phyloP scores from a whole-genome alignment of 2,113 vertebrate species.

The Silurus asotus region DNA sequence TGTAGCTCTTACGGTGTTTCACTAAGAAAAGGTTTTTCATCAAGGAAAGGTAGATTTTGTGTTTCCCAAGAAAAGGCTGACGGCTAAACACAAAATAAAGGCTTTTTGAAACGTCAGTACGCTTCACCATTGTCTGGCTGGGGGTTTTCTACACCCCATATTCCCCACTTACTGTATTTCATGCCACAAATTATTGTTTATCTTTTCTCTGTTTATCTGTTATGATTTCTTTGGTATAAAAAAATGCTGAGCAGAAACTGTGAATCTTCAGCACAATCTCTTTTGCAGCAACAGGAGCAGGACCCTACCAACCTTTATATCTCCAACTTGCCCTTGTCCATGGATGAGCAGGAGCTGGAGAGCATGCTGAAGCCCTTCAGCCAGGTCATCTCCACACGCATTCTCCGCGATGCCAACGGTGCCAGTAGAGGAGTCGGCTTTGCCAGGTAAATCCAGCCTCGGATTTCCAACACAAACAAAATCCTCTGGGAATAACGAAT shows the following conservation, averaged over 20 bases:
- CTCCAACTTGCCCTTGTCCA: constrained; percentile 87
- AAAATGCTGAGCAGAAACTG: background rate
- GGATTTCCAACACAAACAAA: background rate
- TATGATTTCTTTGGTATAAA: too few species aligned
- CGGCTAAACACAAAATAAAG: too few species aligned
- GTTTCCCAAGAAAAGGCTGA: too few species aligned
- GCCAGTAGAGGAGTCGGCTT: constrained; percentile 91
- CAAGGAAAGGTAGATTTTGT: too few species aligned
- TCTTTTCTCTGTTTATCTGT: too few species aligned
- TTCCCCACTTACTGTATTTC: too few species aligned
- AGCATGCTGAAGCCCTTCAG: constrained; percentile 91
- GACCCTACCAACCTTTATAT: constrained; percentile 95
- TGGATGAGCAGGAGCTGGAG: constrained; percentile 93
- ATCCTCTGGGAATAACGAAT: background rate
- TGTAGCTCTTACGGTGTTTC: too few species aligned
- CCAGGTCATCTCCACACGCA: constrained; percentile 90
- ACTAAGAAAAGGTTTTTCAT: too few species aligned
- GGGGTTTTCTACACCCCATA: too few species aligned
- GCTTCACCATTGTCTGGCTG: too few species aligned
- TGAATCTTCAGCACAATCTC: background rate
- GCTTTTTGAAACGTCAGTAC: too few species aligned
- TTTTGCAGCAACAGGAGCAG: constrained; percentile 89
- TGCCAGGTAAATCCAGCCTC: constrained; percentile 75
- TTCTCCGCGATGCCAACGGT: constrained; percentile 85
- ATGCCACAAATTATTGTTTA: too few species aligned